Evolutionary conservation across 1,140 invertebrate genomes (phyloP), one percentile per base, ranked within the genome.

Genomic region (Heliconius himera): DNA sequence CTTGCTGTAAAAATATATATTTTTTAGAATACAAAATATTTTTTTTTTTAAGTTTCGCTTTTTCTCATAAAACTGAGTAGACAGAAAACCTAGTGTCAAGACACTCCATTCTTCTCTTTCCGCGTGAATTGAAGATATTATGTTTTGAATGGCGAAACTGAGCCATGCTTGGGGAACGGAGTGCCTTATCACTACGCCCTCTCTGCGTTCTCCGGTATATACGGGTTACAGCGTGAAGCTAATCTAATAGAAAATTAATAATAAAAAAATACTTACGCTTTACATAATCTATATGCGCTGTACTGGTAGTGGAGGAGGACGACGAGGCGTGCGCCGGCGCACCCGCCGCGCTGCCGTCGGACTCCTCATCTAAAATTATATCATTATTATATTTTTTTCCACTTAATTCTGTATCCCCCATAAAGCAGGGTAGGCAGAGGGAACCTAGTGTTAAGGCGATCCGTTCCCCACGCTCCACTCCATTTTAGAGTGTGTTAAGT

Each of bases 251-350:
- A 46, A 54, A 54, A 20, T 18, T 2, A 54, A 56, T 56, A 22
- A 22, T 56, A 56, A 66, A 26, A 76, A 20, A n/a, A 4, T 29
- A 83, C 83, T 78, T 56, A 87, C 84, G 80, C 71, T 85, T 87
- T 13, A 82, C 60, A n/a, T 83, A 66, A 29, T 84, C 84, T 13
- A 83, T 79, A 13, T 87, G 84, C 70, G 81, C 75, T 1, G 85
- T 82, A 33, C 86, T 78, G 1, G 86, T 80, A 0, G 85, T 84
- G 6, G 85, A 87, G 0, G 86, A 88, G 0, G 90, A 85, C 0
- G 89, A 88, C 0, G 88, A 87, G 1, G 88, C 84, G 1, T 88
- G 85, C 13, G 86, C 80, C 0, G 80, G 74, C 38, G 83, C 71
- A 71, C 77, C 70, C 73, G 9, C 33, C 70, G 20, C 70, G 9